Percentiles rank a stretch among this genome's conserved stretches.
Conservation (phyloP, 2,888 invertebrate species). For the Copidosoma aretas region DNA sequence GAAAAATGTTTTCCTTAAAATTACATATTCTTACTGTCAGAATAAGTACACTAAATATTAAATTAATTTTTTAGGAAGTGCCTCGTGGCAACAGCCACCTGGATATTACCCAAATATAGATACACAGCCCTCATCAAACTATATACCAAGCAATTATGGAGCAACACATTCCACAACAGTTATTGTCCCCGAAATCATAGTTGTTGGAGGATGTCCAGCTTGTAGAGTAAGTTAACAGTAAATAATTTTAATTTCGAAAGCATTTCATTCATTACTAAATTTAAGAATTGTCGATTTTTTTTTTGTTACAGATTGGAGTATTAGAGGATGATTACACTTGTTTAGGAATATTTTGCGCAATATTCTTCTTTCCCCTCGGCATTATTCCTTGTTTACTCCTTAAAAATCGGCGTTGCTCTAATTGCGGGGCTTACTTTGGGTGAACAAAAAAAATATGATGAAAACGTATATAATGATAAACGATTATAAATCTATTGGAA, state of each 20-base stretch:
- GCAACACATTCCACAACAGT: constrained; percentile 67
- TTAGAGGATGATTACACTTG: constrained; percentile 88
- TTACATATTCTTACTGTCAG: no score
- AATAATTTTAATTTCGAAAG: constrained; percentile 7
- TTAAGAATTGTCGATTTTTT: constrained; percentile 9
- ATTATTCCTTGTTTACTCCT: constrained; percentile 85
- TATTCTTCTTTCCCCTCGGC: constrained; percentile 86
- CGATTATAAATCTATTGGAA: background rate
- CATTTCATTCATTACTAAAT: background rate
- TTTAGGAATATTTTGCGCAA: constrained; percentile 82
- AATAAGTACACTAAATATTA: background rate
- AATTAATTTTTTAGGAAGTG: constrained; percentile 16
- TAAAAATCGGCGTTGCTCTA: constrained; percentile 83
- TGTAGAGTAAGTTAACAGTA: constrained; percentile 70
- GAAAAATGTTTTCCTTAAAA: no score
- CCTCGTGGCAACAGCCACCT: constrained; percentile 65
- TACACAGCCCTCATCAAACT: constrained; percentile 24
- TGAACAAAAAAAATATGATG: constrained; percentile 50
- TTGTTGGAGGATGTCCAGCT: constrained; percentile 87
- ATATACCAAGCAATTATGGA: constrained; percentile 62
- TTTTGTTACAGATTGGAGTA: constrained; percentile 70
- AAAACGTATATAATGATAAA: background rate
- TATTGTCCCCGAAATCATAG: constrained; percentile 78
- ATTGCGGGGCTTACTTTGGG: constrained; percentile 85
- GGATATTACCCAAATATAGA: constrained; percentile 66